Percentiles rank a stretch among this genome's conserved stretches.
Conservation (phyloP, 37 sponge, comb jelly and placozoan genomes). For the Haliclona indistincta region DNA sequence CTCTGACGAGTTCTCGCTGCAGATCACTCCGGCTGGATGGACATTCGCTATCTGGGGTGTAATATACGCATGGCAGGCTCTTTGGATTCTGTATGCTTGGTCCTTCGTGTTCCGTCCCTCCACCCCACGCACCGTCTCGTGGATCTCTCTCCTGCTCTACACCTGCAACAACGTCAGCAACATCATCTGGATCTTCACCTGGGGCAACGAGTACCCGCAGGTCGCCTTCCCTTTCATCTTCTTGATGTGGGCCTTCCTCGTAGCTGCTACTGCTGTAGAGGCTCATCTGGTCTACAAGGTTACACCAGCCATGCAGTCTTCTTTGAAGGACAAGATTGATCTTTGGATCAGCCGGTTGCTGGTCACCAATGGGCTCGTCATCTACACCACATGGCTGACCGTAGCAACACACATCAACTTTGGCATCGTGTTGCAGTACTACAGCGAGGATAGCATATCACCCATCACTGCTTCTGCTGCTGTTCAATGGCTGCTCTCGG, state of each 20-base stretch:
- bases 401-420: constrained; percentile 26
- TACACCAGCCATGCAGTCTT: no score
- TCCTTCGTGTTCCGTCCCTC: constrained; percentile 52
- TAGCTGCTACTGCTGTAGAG: neutral
- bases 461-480: constrained; percentile 10
- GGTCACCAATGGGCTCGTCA: constrained; percentile 26
- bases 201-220: constrained; percentile 29
- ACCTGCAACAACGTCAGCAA: constrained; percentile 11
- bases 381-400: constrained; percentile 21
- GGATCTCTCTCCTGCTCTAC: constrained; percentile 13
- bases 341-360: constrained; percentile 13
- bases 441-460: neutral
- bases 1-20: constrained; percentile 19
- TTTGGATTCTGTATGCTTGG: constrained; percentile 69
- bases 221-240: constrained; percentile 45
- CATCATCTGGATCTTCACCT: constrained; percentile 40
- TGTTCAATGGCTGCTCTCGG: neutral
- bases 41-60: constrained; percentile 69
- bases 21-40: constrained; percentile 58
- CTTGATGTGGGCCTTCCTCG: neutral
- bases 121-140: constrained; percentile 13
- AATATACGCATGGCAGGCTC: constrained; percentile 59
- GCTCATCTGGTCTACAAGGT: neutral
- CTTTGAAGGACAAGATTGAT: neutral
- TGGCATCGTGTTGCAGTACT: constrained; percentile 11